A percentile compares a stretch with the other conserved stretches of the same genome.
These are phyloP conservation scores for Cryptus armator DNA, from an alignment of 2,888 invertebrate species.

Conservation along the genomic window DNA sequence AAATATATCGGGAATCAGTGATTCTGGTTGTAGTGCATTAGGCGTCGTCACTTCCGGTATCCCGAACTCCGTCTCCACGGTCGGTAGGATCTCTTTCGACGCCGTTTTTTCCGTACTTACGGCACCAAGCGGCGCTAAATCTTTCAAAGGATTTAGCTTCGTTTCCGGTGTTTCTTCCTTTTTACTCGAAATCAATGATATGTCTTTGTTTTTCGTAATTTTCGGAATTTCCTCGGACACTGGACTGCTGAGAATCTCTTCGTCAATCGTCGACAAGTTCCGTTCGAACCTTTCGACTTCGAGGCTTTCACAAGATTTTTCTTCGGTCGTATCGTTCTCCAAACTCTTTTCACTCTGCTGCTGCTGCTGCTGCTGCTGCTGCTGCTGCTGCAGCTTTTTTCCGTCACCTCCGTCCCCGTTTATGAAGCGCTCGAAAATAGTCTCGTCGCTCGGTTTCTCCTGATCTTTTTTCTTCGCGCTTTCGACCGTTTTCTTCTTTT, in stretches of 20 bases:
- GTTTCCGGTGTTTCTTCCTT: neutral
- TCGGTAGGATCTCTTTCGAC: constrained; percentile 1
- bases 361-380: constrained; percentile 40
- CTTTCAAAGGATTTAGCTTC: constrained; percentile 11
- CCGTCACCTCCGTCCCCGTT: constrained; percentile 55
- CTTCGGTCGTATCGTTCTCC: constrained; percentile 71
- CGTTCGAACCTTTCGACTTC: constrained; percentile 52
- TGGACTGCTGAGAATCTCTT: constrained; percentile 56
- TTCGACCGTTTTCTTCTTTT: constrained; percentile 76
- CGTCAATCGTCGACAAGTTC: constrained; percentile 61
- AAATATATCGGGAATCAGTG: constrained; percentile 56
- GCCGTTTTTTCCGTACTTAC: constrained; percentile 12
- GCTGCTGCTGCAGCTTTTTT: constrained; percentile 44
- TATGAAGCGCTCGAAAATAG: constrained; percentile 67
- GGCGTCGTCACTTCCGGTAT: constrained; percentile 44
- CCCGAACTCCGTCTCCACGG: neutral
- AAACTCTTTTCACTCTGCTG: constrained; percentile 40
- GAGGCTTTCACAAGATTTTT: constrained; percentile 67
- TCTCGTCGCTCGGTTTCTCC: constrained; percentile 71
- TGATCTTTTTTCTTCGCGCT: constrained; percentile 71
- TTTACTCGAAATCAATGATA: neutral
- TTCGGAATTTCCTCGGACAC: constrained; percentile 40
- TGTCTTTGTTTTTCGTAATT: constrained; percentile 30
- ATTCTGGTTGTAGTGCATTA: constrained; percentile 9
- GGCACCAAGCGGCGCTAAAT: neutral